Percentiles rank a stretch among this genome's conserved stretches.
phyloP scores from a whole-genome alignment of 1,140 invertebrate species.

The Acromyrmex heyeri region DNA sequence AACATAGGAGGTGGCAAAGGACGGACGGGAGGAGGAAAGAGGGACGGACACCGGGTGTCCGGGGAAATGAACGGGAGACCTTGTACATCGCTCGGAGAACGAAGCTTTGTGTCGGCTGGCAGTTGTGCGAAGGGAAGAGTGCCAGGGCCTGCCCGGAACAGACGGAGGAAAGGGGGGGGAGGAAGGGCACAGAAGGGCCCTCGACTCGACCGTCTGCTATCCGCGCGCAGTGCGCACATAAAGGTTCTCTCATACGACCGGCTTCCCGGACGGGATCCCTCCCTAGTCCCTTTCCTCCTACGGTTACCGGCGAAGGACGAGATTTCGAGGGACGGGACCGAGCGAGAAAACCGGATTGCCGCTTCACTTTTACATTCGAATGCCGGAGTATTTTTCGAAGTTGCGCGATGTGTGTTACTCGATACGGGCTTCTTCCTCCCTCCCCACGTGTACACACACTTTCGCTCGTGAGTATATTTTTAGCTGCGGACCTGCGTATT shows the following conservation, averaged over 20 bases:
- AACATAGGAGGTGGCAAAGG: conserved; percentile 5
- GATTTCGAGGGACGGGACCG: not conserved
- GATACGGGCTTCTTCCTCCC: conserved; percentile 6
- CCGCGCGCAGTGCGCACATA: not conserved
- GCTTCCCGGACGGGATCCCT: conserved; percentile 24
- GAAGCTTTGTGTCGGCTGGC: conserved; percentile 73
- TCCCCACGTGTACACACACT: not conserved
- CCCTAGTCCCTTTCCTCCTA: not conserved
- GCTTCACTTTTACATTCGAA: conserved; percentile 44
- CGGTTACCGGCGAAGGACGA: not conserved
- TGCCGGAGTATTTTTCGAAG: conserved; percentile 42
- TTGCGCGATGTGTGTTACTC: conserved; percentile 48
- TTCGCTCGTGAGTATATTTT: conserved; percentile 50
- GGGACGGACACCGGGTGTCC: conserved; percentile 25
- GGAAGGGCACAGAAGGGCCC: conserved; percentile 53
- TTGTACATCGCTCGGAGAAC: conserved; percentile 71
- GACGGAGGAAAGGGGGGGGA: not conserved
- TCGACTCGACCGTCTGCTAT: conserved; percentile 69
- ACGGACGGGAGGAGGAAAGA: not conserved
- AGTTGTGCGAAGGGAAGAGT: conserved; percentile 67
- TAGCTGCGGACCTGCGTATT: conserved; percentile 45
- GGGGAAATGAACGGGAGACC: conserved; percentile 76
- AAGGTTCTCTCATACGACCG: conserved; percentile 65
- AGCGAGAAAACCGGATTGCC: conserved; percentile 49
- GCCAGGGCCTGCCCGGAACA: conserved; percentile 50